Evolutionary conservation across 2,113 vertebrate species (phyloP), one percentile per base, ranked within the genome.

Genomic region (Ophthalmolycus amberensis): DNA sequence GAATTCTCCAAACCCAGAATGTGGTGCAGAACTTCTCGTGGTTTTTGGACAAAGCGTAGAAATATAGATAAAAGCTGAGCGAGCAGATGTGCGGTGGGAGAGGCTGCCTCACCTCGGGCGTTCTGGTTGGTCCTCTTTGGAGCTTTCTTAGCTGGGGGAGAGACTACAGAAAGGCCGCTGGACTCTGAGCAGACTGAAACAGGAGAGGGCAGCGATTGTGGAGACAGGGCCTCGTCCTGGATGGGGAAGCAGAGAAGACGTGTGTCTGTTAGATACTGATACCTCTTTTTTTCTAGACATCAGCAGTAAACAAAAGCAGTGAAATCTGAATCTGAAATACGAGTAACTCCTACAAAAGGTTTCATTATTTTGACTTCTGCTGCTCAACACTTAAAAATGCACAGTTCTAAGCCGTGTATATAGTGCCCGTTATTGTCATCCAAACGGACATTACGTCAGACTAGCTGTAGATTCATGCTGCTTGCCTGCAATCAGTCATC

Each of bases 201-300:
- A 1, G 97, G 97, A 89, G 96, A 97, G 88, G 87, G 92, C 90
- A 96, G 96, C n/a, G 94, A 94, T 79, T 90, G 92, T 32, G 94
- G 94, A 65, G 92, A 97, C 79, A 96, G 92, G 68, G 96, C 96
- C 56, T 97, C 97, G 84, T 97, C 97, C 98, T 99, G 80, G 34
- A 79, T 48, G 27, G 29, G 9, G 44, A 84, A 76, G 58, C 20
- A 87, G n/a, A 85, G 48, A 40, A 69, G n/a, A 66, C 15, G 8
- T 60, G 10, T 18, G 27, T 60, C 16, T 25, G 27, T 34, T 6
- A 82, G 34, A 58, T 83, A 18, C 3, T 22, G 42, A 11, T 3
- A 32, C 22, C 2, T 42, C 1, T 40, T 29, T 20, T 38, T 52
- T 10, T 42, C 27, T 54, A n/a, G 10, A 46, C 16, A 14, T 29